phyloP scores from a whole-genome alignment of 2,797 vertebrate species.

The Nyctalus aviator region DNA sequence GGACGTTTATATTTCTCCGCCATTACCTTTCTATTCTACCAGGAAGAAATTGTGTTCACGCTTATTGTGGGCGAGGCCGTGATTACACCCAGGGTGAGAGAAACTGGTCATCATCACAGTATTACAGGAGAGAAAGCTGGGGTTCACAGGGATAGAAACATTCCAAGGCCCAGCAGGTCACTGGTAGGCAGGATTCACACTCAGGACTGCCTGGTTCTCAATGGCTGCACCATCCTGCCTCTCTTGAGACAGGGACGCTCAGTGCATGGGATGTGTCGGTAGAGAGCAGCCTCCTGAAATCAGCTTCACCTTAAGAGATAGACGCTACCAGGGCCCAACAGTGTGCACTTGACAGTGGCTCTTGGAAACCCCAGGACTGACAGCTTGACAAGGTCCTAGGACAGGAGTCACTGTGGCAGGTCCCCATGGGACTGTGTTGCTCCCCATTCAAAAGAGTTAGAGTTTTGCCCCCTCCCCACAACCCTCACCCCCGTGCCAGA shows the following conservation, averaged over 20 bases:
- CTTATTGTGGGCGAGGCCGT: neutral
- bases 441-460: neutral
- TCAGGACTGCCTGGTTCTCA: neutral
- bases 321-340: neutral
- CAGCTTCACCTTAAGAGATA: neutral
- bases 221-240: neutral
- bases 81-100: neutral
- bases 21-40: neutral
- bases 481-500: neutral
- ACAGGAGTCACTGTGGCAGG: neutral
- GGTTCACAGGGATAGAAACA: neutral
- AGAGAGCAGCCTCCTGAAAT: neutral
- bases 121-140: neutral
- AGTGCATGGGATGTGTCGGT: neutral
- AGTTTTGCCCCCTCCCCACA: neutral
- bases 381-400: neutral
- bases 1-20: neutral
- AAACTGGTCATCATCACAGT: neutral
- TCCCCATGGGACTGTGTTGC: neutral
- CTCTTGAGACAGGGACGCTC: neutral
- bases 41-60: neutral
- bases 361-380: neutral
- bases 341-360: neutral
- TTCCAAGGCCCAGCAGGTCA: neutral
- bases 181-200: neutral